Percentiles rank a stretch among this genome's conserved stretches.
These are phyloP conservation scores for Ispidina picta DNA, from an alignment of 2,797 vertebrate genomes.

Conservation along the genomic window DNA sequence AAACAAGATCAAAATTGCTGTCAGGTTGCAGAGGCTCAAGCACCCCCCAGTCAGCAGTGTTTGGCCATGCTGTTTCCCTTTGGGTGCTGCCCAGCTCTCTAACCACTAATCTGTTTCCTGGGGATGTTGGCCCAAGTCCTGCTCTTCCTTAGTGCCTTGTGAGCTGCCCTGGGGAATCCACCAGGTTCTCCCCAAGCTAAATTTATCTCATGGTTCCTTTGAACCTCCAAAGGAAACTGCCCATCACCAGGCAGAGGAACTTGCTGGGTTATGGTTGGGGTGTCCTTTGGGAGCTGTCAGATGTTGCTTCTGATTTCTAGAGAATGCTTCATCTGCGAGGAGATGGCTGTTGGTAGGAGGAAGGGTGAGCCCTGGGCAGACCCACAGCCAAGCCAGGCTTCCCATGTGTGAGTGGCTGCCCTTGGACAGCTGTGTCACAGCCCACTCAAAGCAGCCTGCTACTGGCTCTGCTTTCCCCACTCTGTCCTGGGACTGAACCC, in stretches of 20 bases:
- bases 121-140: not conserved
- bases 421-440: fast-evolving
- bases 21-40: not conserved
- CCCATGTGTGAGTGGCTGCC: not conserved
- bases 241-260: not conserved
- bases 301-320: not conserved
- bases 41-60: not conserved
- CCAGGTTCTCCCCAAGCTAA: not conserved
- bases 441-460: not conserved
- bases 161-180: not conserved
- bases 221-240: not conserved
- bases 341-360: not conserved
- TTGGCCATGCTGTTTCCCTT: not conserved
- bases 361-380: not conserved
- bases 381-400: not conserved
- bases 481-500: not conserved
- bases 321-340: not conserved
- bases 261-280: not conserved
- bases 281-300: not conserved
- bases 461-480: not conserved
- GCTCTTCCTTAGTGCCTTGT: not conserved
- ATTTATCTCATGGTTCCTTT: not conserved
- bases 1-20: not conserved
- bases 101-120: constrained; percentile 48
- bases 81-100: not conserved